Percentiles rank a stretch among this genome's conserved stretches.
These are phyloP conservation scores for Arbacia lixula DNA, from an alignment of 53 echinoderm and acorn worm genomes.

Conservation along the genomic window DNA sequence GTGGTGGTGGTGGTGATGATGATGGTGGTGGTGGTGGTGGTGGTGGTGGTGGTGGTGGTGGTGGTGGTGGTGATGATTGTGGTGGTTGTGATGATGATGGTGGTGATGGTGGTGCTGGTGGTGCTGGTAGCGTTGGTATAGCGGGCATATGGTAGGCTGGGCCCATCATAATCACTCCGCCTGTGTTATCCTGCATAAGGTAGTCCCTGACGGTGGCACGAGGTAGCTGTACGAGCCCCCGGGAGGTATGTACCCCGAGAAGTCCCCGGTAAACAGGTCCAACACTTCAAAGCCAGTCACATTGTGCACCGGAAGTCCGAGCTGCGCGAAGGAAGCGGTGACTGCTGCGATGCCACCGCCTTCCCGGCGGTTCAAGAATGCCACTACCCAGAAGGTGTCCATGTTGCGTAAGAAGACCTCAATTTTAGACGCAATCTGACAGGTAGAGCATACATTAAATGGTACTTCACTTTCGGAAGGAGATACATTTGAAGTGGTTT, in stretches of 20 bases:
- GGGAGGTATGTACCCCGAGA: conserved; percentile 56
- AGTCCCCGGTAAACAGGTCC: conserved; percentile 63
- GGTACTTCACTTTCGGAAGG: no score
- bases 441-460: no score
- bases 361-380: conserved; percentile 62
- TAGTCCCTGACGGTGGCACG: conserved; percentile 46
- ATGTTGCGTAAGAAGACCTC: conserved; percentile 10
- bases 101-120: neutral
- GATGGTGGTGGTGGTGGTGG: neutral
- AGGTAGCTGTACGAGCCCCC: conserved; percentile 41
- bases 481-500: no score
- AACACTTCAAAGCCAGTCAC: conserved; percentile 67
- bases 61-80: neutral
- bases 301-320: conserved; percentile 64
- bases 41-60: neutral
- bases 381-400: conserved; percentile 44
- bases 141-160: neutral
- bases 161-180: neutral
- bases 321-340: conserved; percentile 57
- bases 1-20: neutral
- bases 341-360: conserved; percentile 21
- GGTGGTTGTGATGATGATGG: neutral
- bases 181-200: conserved; percentile 18
- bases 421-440: conserved; percentile 17
- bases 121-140: neutral